These are phyloP conservation scores for Drosophila setifemur DNA, from an alignment of 1,140 invertebrate species.

Conservation along the genomic window DNA sequence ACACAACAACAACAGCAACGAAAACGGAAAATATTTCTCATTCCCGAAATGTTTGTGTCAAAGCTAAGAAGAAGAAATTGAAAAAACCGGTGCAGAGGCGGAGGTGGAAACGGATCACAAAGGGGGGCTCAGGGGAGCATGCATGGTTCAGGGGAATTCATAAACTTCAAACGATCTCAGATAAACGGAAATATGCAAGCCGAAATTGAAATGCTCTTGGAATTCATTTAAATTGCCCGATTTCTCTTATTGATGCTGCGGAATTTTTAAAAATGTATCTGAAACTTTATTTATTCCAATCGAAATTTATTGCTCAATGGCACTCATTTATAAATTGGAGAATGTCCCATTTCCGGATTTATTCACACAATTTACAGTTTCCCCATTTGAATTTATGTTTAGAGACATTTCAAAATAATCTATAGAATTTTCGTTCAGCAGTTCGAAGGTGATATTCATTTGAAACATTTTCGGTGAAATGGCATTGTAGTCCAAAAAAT, in stretches of 20 bases:
- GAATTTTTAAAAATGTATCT: neutral
- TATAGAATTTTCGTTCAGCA: too few species aligned
- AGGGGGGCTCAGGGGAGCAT: neutral
- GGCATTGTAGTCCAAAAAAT: too few species aligned
- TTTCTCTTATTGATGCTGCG: conserved; percentile 5
- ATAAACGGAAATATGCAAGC: conserved; percentile 5
- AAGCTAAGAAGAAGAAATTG: conserved; percentile 46
- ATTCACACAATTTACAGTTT: too few species aligned
- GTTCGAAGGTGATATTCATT: too few species aligned
- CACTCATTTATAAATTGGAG: neutral
- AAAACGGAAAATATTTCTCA: conserved; percentile 56
- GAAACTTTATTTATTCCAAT: neutral
- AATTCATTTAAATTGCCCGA: neutral
- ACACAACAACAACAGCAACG: conserved; percentile 54
- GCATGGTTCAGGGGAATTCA: conserved; percentile 11
- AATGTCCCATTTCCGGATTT: too few species aligned
- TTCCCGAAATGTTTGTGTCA: conserved; percentile 58
- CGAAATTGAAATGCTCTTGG: conserved; percentile 1
- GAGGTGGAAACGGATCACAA: conserved; percentile 7
- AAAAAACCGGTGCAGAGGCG: conserved; percentile 57
- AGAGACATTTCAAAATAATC: too few species aligned
- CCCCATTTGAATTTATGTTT: too few species aligned
- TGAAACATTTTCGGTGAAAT: too few species aligned
- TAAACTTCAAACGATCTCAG: conserved; percentile 38
- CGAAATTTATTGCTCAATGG: neutral